A percentile compares a stretch with the other conserved stretches of the same genome.
Evolutionary conservation across 2,113 vertebrate genomes (phyloP).

Genomic region (Danionella cerebrum): DNA sequence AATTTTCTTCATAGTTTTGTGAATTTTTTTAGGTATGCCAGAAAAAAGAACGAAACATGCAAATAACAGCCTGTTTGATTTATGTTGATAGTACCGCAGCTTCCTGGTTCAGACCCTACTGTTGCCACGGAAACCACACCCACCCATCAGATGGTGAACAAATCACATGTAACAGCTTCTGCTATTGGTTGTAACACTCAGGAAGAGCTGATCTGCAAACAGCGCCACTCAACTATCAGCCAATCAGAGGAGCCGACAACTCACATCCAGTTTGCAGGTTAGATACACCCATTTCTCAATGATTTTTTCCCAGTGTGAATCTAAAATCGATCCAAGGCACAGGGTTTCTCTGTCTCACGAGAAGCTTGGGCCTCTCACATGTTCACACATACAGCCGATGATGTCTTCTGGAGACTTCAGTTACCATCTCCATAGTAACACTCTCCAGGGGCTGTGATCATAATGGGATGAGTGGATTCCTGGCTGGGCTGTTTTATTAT

Average conservation of each 20-base stretch:
- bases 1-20: too few species aligned
- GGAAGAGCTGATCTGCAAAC: constrained; percentile 61
- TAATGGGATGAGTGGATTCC: neutral
- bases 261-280: constrained; percentile 57
- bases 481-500: neutral
- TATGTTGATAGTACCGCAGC: constrained; percentile 24
- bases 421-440: constrained; percentile 4
- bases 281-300: constrained; percentile 1
- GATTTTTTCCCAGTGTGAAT: too few species aligned
- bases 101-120: constrained; percentile 45
- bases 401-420: neutral
- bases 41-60: too few species aligned
- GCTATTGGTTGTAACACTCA: constrained; percentile 57
- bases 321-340: neutral
- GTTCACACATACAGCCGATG: neutral
- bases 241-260: constrained; percentile 47
- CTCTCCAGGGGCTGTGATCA: neutral
- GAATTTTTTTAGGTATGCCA: too few species aligned
- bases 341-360: neutral
- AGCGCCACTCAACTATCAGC: constrained; percentile 55
- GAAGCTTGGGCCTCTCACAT: neutral
- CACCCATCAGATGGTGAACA: constrained; percentile 45
- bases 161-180: constrained; percentile 18
- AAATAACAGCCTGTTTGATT: too few species aligned
- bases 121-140: constrained; percentile 53